Conservation (phyloP, 1,140 invertebrate genomes). For the Hyphantria cunea region DNA sequence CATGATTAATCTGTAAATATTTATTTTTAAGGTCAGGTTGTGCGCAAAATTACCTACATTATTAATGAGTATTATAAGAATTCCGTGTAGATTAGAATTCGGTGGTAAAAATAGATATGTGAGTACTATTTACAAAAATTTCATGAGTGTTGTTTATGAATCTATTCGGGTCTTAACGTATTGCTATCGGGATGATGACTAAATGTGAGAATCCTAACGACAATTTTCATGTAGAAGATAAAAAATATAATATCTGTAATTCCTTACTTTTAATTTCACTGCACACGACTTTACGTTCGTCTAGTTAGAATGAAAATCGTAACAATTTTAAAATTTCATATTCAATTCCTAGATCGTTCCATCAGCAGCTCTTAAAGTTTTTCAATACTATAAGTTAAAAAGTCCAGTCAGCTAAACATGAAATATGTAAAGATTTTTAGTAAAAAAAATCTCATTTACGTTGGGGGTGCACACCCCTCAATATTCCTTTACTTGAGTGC, state of each 20-base stretch:
- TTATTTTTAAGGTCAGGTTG: not conserved
- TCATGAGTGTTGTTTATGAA: not conserved
- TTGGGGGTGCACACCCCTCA: no score
- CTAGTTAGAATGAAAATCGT: slow-evolving; percentile 14
- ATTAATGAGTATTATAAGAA: slow-evolving; percentile 29
- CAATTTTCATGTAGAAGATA: slow-evolving; percentile 10
- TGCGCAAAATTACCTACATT: slow-evolving; percentile 9
- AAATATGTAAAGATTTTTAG: no score
- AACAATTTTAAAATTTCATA: slow-evolving; percentile 2
- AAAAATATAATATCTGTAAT: slow-evolving; percentile 25
- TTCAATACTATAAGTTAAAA: no score
- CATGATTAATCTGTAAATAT: slow-evolving; percentile 11
- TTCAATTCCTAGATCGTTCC: slow-evolving; percentile 24
- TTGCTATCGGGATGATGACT: not conserved
- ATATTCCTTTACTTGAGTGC: no score
- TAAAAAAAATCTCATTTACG: no score
- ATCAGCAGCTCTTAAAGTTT: not conserved
- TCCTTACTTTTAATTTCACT: slow-evolving; percentile 18
- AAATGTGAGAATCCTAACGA: not conserved
- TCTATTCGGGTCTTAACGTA: not conserved
- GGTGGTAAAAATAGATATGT: slow-evolving; percentile 51
- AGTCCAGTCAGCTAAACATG: no score
- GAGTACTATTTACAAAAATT: slow-evolving; percentile 31
- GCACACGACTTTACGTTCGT: slow-evolving; percentile 7
- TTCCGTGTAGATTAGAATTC: slow-evolving; percentile 32